Base-by-base conservation (phyloP, 2,888 invertebrate species). In the Rhagonycha lutea region DNA sequence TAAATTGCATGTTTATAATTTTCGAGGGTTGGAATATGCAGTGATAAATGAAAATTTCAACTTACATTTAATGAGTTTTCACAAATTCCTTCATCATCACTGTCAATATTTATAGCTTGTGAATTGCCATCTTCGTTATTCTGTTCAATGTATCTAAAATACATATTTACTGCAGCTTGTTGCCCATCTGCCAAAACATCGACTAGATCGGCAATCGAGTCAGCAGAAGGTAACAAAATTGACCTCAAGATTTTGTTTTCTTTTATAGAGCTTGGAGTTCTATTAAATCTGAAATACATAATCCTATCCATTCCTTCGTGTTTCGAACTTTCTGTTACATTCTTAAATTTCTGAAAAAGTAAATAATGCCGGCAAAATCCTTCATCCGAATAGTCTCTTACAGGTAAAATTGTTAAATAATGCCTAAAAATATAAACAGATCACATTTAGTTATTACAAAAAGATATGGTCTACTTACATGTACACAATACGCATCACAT, bases 291-390 rank as follows among this genome's bases (percentile, higher is more conserved):
- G 69, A 78, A 79, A 28, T 80, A 82, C 77, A 85, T 74, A 23
- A 81, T 72, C 26, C 80, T 74, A 47, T 83, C 82, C 79, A 84
- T 82, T 29, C 72, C 70, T 61, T 76, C 61, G 28, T 79, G 76
- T 47, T 80, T 72, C 9, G 75, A 76, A 8, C 74, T 72, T 9
- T 73, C 70, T 7, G 73, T 73, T 23, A 80, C 74, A 18, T 75
- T 81, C 73, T 85, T 85, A 82, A 83, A 84, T 69, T 82, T 83
- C 75, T 84, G 81, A 75, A 82, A 84, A 10, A 83, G 67, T 29
- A 85, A 82, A 71, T 82, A 85, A 69, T 81, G 79, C 60, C 85
- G 79, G 77, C 83, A 84, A 79, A 84, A 85, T 7, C 81, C 82
- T 67, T 83, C 78, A 61, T 84, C 84, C 7, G 80, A 79, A 10